Conservation (phyloP, 2,888 invertebrate species). For the Papilio gigon region DNA sequence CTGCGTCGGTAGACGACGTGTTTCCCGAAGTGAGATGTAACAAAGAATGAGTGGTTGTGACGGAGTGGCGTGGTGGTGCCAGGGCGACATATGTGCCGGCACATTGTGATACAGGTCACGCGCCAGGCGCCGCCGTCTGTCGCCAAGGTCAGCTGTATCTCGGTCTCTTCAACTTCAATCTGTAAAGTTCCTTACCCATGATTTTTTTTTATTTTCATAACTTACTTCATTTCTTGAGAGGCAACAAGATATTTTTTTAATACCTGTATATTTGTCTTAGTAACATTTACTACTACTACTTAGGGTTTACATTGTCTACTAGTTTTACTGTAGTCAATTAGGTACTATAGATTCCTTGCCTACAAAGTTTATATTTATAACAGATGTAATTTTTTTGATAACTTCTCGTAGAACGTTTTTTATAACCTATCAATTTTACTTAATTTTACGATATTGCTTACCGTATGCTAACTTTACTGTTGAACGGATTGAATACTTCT, state of each 20-base stretch:
- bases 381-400: no score
- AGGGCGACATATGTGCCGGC: slow-evolving; percentile 53
- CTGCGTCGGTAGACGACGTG: slow-evolving; percentile 40
- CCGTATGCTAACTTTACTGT: no score
- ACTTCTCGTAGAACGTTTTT: background rate
- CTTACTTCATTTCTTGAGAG: background rate
- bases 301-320: background rate
- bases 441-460: no score
- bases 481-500: no score
- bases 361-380: no score
- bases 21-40: slow-evolving; percentile 49
- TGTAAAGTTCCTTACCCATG: slow-evolving; percentile 30
- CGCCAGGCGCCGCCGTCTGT: slow-evolving; percentile 50
- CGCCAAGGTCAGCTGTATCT: slow-evolving; percentile 63
- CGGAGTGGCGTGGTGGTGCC: slow-evolving; percentile 50
- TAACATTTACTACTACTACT: background rate
- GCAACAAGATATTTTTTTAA: background rate
- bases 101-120: slow-evolving; percentile 69
- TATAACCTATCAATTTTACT: background rate
- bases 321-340: background rate
- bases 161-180: slow-evolving; percentile 37
- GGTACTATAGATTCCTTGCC: background rate
- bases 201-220: slow-evolving; percentile 13
- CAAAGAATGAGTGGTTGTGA: slow-evolving; percentile 55
- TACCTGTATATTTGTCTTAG: no score